Evolutionary conservation across 2,113 vertebrate genomes (phyloP).

Genomic region (Zosterops japonicus): DNA sequence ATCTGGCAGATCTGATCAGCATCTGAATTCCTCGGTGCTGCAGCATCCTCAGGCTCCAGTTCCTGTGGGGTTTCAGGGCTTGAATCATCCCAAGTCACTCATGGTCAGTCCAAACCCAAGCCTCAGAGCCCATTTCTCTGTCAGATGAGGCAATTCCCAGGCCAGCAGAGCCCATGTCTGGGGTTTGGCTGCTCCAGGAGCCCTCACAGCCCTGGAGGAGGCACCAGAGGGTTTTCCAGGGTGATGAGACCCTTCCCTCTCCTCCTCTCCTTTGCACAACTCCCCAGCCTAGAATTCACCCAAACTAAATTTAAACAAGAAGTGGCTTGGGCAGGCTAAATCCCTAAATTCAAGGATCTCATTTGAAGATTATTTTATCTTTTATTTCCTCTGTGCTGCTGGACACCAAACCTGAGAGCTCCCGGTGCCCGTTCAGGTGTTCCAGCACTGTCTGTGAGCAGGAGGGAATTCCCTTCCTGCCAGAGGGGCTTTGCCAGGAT

Average conservation of each 20-base stretch:
- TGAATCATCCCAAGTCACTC: not conserved
- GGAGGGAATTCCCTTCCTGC: not conserved
- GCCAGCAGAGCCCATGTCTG: not conserved
- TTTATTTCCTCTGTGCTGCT: not conserved
- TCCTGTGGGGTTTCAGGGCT: not conserved
- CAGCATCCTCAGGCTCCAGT: not conserved
- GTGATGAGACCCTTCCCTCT: rapidly evolving
- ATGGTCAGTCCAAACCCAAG: not conserved
- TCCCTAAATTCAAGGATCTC: not conserved
- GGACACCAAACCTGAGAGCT: not conserved
- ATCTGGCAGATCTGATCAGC: not conserved
- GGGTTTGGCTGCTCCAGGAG: not conserved
- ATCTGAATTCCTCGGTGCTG: not conserved
- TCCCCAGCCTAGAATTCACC: not conserved
- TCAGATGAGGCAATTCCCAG: rapidly evolving
- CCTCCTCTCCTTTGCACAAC: not conserved
- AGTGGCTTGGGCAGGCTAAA: not conserved
- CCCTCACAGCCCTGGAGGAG: rapidly evolving
- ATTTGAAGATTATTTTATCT: not conserved
- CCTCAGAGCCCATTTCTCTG: not conserved
- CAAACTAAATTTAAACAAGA: not conserved
- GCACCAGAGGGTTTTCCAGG: not conserved
- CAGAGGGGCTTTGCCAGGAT: not conserved
- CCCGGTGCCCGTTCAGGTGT: rapidly evolving
- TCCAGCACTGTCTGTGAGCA: not conserved